Evolutionary conservation across 2,888 invertebrate species (phyloP).

Genomic region (Chrysomela aeneicollis): DNA sequence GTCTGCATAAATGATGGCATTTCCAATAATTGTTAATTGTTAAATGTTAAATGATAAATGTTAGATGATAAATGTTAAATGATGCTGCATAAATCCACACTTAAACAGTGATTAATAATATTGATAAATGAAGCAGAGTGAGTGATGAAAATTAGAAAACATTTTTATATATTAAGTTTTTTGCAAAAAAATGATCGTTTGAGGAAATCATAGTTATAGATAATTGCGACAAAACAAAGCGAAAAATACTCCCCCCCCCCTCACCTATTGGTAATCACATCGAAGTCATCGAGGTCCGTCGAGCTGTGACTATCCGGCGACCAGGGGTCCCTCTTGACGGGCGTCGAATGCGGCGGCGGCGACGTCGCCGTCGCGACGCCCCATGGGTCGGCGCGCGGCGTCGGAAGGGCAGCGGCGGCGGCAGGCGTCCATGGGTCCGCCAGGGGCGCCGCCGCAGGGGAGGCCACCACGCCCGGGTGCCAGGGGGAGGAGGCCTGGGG

Average conservation of each 20-base stretch:
- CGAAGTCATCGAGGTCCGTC: conserved; percentile 86
- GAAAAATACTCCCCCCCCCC: background rate
- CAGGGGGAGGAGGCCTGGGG: conserved; percentile 68
- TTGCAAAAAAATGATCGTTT: too few species aligned
- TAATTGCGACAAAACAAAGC: too few species aligned
- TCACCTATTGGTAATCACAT: conserved; percentile 79
- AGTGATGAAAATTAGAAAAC: too few species aligned
- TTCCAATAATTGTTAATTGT: too few species aligned
- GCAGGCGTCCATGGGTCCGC: conserved; percentile 67
- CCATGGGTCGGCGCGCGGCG: conserved; percentile 47
- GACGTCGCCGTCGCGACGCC: conserved; percentile 29
- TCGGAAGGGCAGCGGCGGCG: conserved; percentile 29
- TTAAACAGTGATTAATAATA: too few species aligned
- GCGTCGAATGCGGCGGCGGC: conserved; percentile 39
- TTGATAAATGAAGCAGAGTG: too few species aligned
- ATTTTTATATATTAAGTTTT: too few species aligned
- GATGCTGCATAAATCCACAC: too few species aligned
- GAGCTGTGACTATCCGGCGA: conserved; percentile 61
- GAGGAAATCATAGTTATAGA: too few species aligned
- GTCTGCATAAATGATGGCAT: too few species aligned
- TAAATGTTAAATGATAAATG: too few species aligned
- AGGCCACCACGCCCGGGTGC: conserved; percentile 64
- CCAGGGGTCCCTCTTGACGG: conserved; percentile 64
- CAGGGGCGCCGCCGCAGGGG: conserved; percentile 39
- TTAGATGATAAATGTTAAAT: too few species aligned